Conservation (phyloP, 2,888 invertebrate genomes). For the Eristalis arbustorum region DNA sequence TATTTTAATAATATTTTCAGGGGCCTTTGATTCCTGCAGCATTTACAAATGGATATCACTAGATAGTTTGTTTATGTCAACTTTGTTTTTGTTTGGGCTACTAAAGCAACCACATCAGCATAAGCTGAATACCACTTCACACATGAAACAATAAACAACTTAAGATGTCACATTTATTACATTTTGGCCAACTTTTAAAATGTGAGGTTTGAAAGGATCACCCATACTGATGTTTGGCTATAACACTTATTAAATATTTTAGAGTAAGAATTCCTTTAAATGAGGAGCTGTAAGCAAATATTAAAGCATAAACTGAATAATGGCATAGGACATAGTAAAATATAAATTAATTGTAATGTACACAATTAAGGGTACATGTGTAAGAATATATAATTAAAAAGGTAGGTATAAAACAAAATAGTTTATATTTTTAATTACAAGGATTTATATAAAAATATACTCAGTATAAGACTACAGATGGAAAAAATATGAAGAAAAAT, state of each 20-base stretch:
- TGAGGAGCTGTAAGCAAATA: conserved; percentile 60
- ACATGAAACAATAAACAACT: conserved; percentile 65
- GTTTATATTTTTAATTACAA: conserved; percentile 70
- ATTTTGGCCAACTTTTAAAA: conserved; percentile 53
- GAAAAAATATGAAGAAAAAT: conserved; percentile 45
- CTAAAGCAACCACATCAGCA: conserved; percentile 60
- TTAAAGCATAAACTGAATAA: conserved; percentile 64
- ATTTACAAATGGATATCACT: conserved; percentile 99
- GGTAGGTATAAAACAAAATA: conserved; percentile 57
- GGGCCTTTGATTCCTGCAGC: conserved; percentile 98
- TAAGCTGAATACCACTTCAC: conserved; percentile 67
- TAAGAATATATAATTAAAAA: conserved; percentile 57
- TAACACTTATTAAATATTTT: conserved; percentile 58
- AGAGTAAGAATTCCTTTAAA: conserved; percentile 51
- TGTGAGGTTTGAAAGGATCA: conserved; percentile 51
- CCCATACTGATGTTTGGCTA: conserved; percentile 61
- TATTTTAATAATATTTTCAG: conserved; percentile 81
- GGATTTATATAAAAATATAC: conserved; percentile 63
- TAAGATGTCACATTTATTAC: conserved; percentile 51
- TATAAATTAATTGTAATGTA: conserved; percentile 58
- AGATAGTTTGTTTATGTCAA: conserved; percentile 75
- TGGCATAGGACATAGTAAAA: conserved; percentile 61
- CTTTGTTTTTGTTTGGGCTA: conserved; percentile 69
- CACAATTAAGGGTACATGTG: conserved; percentile 50
- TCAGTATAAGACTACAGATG: conserved; percentile 67